Evolutionary conservation across 2,888 invertebrate genomes (phyloP), one percentile per base, ranked within the genome.

Genomic region (Leucoma salicis): DNA sequence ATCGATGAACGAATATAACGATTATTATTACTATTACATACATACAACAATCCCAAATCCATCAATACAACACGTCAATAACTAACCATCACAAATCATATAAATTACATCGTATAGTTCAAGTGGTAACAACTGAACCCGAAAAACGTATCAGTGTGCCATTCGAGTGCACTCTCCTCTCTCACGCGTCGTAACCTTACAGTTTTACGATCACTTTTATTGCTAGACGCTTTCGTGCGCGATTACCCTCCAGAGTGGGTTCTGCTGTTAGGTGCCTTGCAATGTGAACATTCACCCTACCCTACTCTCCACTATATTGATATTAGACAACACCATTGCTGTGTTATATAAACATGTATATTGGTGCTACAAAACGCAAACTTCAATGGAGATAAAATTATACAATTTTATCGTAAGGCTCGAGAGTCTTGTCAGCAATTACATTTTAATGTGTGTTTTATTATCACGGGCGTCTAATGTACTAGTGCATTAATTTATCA

Each of bases 191-290:
- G 86, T 88, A 86, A 88, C 84, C 78, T 85, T 84, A 85, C 84
- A 82, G 82, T 85, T 88, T 88, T 88, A 88, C 82, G 87, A 84
- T 71, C 80, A 66, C 78, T 87, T 88, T 88, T 88, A 89, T 88
- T 87, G 83, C 88, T 76, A 83, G 84, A 86, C 88, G 88, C 88
- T 89, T 89, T 89, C 88, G 86, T 87, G 86, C 86, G 69, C 88
- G 87, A 89, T 88, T 88, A 89, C 88, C 87, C 88, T 82, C 86
- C 73, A 75, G 88, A 89, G 88, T 89, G 88, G 86, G 87, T 88
- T 89, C 87, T 81, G 88, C 86, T 89, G 88, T 89, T 86, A 88
- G 78, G 64, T 69, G 68, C 80, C 82, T 78, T 68, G 64, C 60
- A 69, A 73, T 68, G 66, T 62, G 70, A 67, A 63, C 74, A 57